Conservation (phyloP, 2,797 vertebrate genomes). For the Myioborus miniatus region DNA sequence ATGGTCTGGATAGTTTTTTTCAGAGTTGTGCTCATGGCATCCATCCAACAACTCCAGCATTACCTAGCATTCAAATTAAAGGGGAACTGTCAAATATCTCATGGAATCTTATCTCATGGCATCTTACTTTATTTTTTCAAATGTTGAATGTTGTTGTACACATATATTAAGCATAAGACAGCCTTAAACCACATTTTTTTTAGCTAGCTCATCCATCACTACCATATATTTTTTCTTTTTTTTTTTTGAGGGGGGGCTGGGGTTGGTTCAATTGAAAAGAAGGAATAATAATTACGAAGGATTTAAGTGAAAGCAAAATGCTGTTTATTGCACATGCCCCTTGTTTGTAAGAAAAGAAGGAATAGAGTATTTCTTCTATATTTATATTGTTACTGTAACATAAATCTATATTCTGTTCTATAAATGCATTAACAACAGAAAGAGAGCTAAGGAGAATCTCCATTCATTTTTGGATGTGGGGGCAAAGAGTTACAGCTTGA, state of each 20-base stretch:
- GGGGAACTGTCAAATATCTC: neutral
- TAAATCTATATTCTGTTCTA: neutral
- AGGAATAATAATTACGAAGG: neutral
- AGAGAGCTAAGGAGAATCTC: neutral
- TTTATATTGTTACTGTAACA: neutral
- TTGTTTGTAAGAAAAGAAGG: neutral
- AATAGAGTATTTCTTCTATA: neutral
- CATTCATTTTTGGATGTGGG: neutral
- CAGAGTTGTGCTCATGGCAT: neutral
- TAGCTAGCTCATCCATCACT: neutral
- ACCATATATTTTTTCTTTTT: neutral
- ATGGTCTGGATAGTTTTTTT: neutral
- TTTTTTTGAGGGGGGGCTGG: rapidly evolving
- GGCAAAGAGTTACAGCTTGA: neutral
- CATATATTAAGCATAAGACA: neutral
- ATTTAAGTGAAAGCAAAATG: neutral
- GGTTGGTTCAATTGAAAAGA: neutral
- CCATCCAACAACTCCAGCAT: neutral
- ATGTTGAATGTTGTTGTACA: neutral
- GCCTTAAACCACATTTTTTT: neutral
- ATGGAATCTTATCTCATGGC: neutral
- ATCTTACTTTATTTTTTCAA: neutral
- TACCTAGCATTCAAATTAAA: neutral
- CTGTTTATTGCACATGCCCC: neutral
- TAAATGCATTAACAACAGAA: neutral